A percentile compares a stretch with the other conserved stretches of the same genome.
phyloP scores from a whole-genome alignment of 37 sponge, comb jelly and placozoan species.

The Corticium candelabrum region DNA sequence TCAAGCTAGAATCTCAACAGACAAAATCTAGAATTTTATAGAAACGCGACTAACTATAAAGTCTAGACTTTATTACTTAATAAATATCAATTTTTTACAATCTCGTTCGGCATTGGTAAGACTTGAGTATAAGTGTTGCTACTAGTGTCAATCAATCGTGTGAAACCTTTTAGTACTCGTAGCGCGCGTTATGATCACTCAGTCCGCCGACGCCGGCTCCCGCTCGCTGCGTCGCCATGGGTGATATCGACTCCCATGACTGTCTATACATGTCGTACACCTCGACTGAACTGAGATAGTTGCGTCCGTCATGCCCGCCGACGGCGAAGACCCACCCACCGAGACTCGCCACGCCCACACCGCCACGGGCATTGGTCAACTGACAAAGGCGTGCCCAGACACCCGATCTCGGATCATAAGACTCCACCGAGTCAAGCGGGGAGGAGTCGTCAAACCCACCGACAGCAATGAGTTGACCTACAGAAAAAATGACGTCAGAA shows the following conservation, averaged over 20 bases:
- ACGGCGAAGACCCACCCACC: conserved; percentile 83
- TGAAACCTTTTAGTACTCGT: no score
- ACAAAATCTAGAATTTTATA: no score
- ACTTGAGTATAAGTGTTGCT: no score
- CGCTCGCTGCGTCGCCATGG: conserved; percentile 77
- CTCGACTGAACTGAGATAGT: conserved; percentile 74
- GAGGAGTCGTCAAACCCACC: conserved; percentile 94
- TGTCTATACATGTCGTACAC: conserved; percentile 58
- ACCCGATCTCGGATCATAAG: conserved; percentile 71
- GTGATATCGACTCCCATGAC: conserved; percentile 58
- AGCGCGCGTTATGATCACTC: no score
- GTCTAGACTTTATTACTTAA: no score
- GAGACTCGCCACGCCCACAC: conserved; percentile 71
- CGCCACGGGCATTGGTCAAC: conserved; percentile 79
- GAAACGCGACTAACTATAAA: no score
- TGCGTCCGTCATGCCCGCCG: conserved; percentile 81
- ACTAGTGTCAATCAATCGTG: no score
- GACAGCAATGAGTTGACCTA: conserved; percentile 66
- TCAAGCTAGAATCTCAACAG: no score
- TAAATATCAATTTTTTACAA: no score
- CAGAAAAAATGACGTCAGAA: neutral
- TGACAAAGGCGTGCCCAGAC: conserved; percentile 61
- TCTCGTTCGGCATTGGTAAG: no score
- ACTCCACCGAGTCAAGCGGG: conserved; percentile 71
- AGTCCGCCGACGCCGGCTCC: conserved; percentile 91